phyloP scores from a whole-genome alignment of 2,113 vertebrate genomes.

The Noturus placidus region DNA sequence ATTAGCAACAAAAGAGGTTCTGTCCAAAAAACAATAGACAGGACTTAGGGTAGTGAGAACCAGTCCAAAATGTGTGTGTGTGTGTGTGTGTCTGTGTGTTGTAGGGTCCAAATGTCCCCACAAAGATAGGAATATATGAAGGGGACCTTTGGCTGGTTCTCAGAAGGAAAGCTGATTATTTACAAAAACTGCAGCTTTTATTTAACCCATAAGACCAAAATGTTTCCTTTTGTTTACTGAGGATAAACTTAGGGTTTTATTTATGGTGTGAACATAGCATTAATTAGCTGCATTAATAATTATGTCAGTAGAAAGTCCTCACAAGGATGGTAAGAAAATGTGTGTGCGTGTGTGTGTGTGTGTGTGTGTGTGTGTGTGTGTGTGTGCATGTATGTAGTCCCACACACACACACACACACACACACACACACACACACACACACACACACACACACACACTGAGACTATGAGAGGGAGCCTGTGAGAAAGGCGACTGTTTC shows the following conservation, averaged over 20 bases:
- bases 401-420: no score
- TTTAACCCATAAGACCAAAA: not conserved
- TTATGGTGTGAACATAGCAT: not conserved
- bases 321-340: not conserved
- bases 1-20: conserved; percentile 61
- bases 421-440: no score
- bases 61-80: not conserved
- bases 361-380: conserved; percentile 17
- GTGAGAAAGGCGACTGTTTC: conserved; percentile 37
- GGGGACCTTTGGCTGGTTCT: not conserved
- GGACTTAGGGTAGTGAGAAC: conserved; percentile 59
- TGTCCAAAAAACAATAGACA: conserved; percentile 64
- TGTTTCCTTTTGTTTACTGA: not conserved
- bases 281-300: not conserved
- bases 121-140: not conserved
- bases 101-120: not conserved
- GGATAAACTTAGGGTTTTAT: not conserved
- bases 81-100: not conserved
- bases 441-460: not conserved
- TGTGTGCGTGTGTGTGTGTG: conserved; percentile 26
- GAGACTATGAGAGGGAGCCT: not conserved
- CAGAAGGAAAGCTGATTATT: not conserved
- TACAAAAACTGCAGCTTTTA: not conserved
- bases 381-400: conserved; percentile 16
- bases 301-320: not conserved